These are phyloP conservation scores for Acrobeloides nanus DNA, from an alignment of 2,888 invertebrate species.

Conservation along the genomic window DNA sequence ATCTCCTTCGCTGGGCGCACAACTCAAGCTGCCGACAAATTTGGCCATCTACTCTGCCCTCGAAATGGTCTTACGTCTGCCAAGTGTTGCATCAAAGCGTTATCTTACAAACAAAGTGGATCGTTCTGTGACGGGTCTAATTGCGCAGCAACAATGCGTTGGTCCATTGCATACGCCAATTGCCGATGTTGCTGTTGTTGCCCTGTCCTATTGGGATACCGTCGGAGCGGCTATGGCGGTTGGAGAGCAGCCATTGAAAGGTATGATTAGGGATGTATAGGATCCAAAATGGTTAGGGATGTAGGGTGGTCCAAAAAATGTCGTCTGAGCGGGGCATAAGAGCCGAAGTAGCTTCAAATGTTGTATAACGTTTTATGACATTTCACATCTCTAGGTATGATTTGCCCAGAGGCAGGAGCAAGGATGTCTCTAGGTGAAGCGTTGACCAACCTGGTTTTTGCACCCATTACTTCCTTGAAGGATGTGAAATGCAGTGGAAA, in stretches of 20 bases:
- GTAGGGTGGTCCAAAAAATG: too few relatives aligned
- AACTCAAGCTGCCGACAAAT: constrained; percentile 58
- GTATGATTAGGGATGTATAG: background rate
- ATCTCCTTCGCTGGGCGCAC: too few relatives aligned
- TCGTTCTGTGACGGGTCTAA: constrained; percentile 82
- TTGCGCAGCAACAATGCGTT: constrained; percentile 96
- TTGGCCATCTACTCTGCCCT: constrained; percentile 67
- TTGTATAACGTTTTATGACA: too few relatives aligned
- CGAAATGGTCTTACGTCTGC: constrained; percentile 70
- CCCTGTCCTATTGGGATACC: constrained; percentile 71
- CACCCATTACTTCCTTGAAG: constrained; percentile 60
- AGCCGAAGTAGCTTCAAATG: too few relatives aligned
- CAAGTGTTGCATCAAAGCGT: constrained; percentile 86
- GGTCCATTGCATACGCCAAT: constrained; percentile 92
- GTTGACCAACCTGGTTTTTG: constrained; percentile 78
- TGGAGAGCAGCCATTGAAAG: constrained; percentile 68
- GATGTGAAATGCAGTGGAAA: constrained; percentile 98
- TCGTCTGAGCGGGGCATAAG: too few relatives aligned
- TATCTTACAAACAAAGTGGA: constrained; percentile 54
- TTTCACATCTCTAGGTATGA: constrained; percentile 66
- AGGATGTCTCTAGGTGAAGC: constrained; percentile 90
- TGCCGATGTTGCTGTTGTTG: constrained; percentile 79
- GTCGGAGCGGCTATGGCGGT: constrained; percentile 84
- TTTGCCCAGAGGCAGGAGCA: constrained; percentile 77
- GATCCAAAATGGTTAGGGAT: too few relatives aligned